Base-by-base conservation (phyloP, 30 jellyfish, hydroid and myxozoan species). In the Aurelia aurita complex sp. Pacific region DNA sequence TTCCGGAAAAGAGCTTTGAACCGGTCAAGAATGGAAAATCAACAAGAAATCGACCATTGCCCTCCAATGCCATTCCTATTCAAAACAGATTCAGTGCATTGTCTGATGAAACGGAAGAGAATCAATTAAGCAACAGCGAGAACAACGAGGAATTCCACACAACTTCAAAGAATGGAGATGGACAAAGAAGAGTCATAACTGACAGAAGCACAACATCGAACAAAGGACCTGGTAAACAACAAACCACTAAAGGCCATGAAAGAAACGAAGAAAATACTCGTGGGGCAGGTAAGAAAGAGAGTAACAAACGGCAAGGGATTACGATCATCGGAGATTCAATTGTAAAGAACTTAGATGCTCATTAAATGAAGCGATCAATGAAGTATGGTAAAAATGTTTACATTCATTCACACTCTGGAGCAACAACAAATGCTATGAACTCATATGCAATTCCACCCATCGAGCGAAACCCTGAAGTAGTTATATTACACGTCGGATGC, bases 31-130 rank as follows among this genome's bases (percentile, higher is more conserved):
- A 73, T 74, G 54, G 85, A 74, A 32, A 73, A 36, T 53, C 85
- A 74, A 59, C 85, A 74, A 74, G 74, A 51, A 59, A 74, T 73
- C 34, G 73, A 53, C 40, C 85, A 9, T 69, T 69, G 80, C 64
- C 80, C 80, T 29, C 64, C 29, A 34, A 63, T 11, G 80, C 80
- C 64, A 69, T 69, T 61, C 80, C 80, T 38, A 60, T 69, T 60
- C 80, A 69, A 69, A 69, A 69, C 80, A 69, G 80, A 60, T 23
- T 69, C 80, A 69, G 80, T 35, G 51, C 15, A 65, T 65, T 65
- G 38, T 65, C 75, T 9, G 13, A 36, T 73, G 83, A 73, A 73
- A 73, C 83, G 8, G 83, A 43, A 43, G 69, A 73, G 9, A 73
- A 73, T 73, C 83, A 73, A 73, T 13, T 68, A 40, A 73, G 83